phyloP scores from a whole-genome alignment of 1,140 invertebrate genomes.

The Muscidifurax raptorellus region DNA sequence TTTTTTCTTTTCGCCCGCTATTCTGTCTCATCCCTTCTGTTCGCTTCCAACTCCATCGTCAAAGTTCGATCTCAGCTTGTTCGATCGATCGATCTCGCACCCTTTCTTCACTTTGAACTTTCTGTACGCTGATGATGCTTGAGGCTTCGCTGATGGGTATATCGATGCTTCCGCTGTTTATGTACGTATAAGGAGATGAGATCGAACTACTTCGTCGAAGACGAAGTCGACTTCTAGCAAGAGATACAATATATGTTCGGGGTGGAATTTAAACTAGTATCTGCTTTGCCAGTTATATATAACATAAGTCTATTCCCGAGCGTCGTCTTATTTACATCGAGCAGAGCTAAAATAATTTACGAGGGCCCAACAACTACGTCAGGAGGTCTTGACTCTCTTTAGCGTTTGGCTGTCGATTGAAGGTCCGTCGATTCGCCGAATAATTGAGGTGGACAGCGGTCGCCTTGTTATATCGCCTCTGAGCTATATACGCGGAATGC shows the following conservation, averaged over 20 bases:
- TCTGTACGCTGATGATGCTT: not conserved
- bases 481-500: too few species aligned
- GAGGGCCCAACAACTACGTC: too few species aligned
- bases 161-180: not conserved
- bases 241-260: too few species aligned
- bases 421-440: conserved; percentile 4
- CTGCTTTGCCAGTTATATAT: too few species aligned
- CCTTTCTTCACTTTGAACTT: not conserved
- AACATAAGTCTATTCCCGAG: too few species aligned
- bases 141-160: too few species aligned
- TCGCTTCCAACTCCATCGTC: conserved; percentile 2
- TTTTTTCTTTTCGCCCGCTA: not conserved
- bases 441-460: conserved; percentile 7
- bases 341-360: too few species aligned
- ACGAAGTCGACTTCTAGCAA: too few species aligned
- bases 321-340: too few species aligned
- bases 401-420: not conserved
- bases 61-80: conserved; percentile 5
- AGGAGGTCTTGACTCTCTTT: not conserved
- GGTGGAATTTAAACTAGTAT: too few species aligned
- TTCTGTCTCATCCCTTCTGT: not conserved
- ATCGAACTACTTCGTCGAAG: too few species aligned
- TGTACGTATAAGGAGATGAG: not conserved
- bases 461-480: not conserved
- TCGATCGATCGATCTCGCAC: conserved; percentile 29